Percentiles rank a stretch among this genome's conserved stretches.
Evolutionary conservation across 2,888 invertebrate genomes (phyloP).

Genomic region (Alloscopus bannaensis): DNA sequence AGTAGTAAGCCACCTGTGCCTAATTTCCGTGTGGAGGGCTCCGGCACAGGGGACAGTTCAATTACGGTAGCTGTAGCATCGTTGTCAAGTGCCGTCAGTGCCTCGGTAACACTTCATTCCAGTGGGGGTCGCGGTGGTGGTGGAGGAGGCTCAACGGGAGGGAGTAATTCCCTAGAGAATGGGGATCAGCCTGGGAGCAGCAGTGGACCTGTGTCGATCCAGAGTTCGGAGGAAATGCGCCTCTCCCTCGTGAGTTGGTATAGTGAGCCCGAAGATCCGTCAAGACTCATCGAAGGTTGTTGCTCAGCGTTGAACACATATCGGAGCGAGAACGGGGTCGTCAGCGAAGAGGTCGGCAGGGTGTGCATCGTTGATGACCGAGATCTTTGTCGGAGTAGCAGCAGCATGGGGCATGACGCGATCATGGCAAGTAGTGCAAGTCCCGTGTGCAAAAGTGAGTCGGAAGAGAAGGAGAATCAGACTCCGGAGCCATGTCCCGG

Average conservation of each 20-base stretch:
- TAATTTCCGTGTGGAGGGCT: conserved; percentile 72
- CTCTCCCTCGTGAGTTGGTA: conserved; percentile 73
- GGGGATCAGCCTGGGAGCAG: conserved; percentile 64
- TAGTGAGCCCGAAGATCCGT: conserved; percentile 70
- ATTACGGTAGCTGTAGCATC: conserved; percentile 68
- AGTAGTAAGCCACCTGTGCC: conserved; percentile 66
- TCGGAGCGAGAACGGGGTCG: conserved; percentile 39
- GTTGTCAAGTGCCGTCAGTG: conserved; percentile 61
- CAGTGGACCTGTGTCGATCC: conserved; percentile 68
- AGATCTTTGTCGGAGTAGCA: conserved; percentile 37
- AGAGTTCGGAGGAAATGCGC: conserved; percentile 72
- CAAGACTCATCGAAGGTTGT: conserved; percentile 60
- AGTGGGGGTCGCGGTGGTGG: conserved; percentile 29
- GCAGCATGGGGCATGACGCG: conserved; percentile 59
- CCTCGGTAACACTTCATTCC: conserved; percentile 48
- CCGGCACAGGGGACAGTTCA: conserved; percentile 70
- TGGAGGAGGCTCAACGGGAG: conserved; percentile 42
- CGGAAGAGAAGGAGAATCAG: conserved; percentile 72
- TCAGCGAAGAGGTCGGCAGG: conserved; percentile 16
- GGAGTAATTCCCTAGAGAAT: conserved; percentile 57
- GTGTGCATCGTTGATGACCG: conserved; percentile 17
- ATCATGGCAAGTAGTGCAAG: conserved; percentile 27
- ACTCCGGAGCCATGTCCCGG: conserved; percentile 68
- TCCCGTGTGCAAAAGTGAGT: conserved; percentile 56
- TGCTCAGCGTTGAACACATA: conserved; percentile 61